Evolutionary conservation across 2,113 vertebrate genomes (phyloP), one percentile per base, ranked within the genome.

Genomic region (Percopsis transmontana): DNA sequence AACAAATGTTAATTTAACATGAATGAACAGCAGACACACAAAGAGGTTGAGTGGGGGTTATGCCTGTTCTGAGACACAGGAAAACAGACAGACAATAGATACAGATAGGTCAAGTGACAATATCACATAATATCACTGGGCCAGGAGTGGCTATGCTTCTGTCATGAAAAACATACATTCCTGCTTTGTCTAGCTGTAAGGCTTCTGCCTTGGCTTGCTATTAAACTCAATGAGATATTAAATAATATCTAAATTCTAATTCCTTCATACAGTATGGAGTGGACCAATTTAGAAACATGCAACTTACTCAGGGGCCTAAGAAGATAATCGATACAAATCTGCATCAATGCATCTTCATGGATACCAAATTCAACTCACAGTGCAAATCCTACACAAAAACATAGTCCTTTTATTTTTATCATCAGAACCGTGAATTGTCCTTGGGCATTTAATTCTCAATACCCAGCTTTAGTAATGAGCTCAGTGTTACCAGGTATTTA

Each of bases 221-320:
- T n/a, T n/a, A n/a, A n/a, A n/a, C n/a, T n/a, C n/a, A n/a, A n/a
- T n/a, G n/a, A n/a, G n/a, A n/a, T n/a, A n/a, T n/a, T n/a, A n/a
- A n/a, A n/a, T n/a, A n/a, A n/a, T n/a, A n/a, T n/a, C n/a, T n/a
- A n/a, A n/a, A n/a, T n/a, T n/a, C n/a, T n/a, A n/a, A n/a, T n/a
- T n/a, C n/a, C n/a, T 69, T 76, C 68, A 68, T 59, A 75, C 71
- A 74, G 74, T 77, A 74, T 67, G 62, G 70, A 76, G 68, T 76
- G 56, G 64, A 80, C 54, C 14, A 44, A 71, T 84, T 87, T 86
- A 80, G 80, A 81, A 76, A 73, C 58, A 48, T 62, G 58, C 45
- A 19, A 81, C 68, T 73, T 42, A 67, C 58, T 65, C 75, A 41
- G 1, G 59, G 68, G 55, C 68, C 65, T 19, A 52, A 71, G 58